phyloP scores from a whole-genome alignment of 2,113 vertebrate species.

The Brachirus orientalis region DNA sequence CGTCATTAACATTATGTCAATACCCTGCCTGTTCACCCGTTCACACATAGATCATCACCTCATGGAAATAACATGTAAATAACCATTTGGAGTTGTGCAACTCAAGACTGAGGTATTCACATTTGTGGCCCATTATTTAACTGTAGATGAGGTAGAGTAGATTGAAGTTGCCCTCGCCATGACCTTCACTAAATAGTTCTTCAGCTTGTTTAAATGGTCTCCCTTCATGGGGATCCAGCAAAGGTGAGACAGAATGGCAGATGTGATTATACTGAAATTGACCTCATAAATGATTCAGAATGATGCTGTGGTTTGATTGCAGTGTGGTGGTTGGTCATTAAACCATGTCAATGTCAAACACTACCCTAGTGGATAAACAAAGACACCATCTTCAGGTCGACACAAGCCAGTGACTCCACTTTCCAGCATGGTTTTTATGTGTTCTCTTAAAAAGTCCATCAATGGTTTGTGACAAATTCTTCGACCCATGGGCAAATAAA shows the following conservation, averaged over 20 bases:
- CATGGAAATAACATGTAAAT: constrained; percentile 55
- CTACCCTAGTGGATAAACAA: constrained; percentile 18
- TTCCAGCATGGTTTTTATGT: neutral
- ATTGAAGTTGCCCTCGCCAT: constrained; percentile 8
- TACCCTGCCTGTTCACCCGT: neutral
- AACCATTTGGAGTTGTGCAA: constrained; percentile 1
- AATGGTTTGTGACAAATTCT: constrained; percentile 26
- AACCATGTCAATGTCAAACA: constrained; percentile 32
- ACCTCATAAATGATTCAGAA: constrained; percentile 52
- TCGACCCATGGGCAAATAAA: constrained; percentile 5
- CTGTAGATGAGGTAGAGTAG: constrained; percentile 10
- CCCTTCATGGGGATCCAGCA: constrained; percentile 4
- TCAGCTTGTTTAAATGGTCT: constrained; percentile 31
- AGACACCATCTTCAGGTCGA: neutral
- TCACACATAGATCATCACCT: constrained; percentile 36
- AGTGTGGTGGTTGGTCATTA: constrained; percentile 19
- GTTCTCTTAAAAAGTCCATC: too few relatives aligned
- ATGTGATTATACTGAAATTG: constrained; percentile 30
- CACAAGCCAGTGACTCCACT: neutral
- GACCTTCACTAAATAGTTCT: constrained; percentile 38
- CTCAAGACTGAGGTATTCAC: constrained; percentile 10
- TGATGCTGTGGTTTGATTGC: constrained; percentile 25
- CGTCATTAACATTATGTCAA: constrained; percentile 22
- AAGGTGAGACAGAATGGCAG: constrained; percentile 34
- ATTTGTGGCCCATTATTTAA: neutral